These are phyloP conservation scores for Musca domestica DNA, from an alignment of 1,140 invertebrate genomes.

Conservation along the genomic window DNA sequence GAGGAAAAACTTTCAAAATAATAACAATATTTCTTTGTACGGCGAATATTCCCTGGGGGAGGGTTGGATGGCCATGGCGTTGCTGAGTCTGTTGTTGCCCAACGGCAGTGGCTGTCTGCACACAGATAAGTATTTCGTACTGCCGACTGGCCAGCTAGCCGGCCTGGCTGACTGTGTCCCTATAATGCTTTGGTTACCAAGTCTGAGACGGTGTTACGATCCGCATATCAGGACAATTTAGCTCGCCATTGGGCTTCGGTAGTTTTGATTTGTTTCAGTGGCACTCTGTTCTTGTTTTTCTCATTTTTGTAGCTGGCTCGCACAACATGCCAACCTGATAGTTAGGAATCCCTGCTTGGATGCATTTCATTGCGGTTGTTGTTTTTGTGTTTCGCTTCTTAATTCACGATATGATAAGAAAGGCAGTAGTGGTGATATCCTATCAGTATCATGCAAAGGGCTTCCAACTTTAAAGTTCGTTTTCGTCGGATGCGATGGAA, in stretches of 20 bases:
- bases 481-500: background rate
- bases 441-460: background rate
- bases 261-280: conserved; percentile 29
- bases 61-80: conserved; percentile 12
- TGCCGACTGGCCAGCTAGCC: background rate
- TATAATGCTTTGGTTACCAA: too few relatives aligned
- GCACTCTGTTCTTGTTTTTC: conserved; percentile 11
- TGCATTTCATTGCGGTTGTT: background rate
- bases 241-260: conserved; percentile 16
- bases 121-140: conserved; percentile 7
- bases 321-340: too few relatives aligned
- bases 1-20: background rate
- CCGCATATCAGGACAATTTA: too few relatives aligned
- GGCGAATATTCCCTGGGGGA: background rate
- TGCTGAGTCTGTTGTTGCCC: conserved; percentile 19
- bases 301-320: background rate
- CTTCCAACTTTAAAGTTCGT: conserved; percentile 9
- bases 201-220: too few relatives aligned
- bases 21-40: conserved; percentile 17
- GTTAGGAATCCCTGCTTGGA: background rate
- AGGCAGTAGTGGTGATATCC: background rate
- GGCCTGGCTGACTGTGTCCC: too few relatives aligned
- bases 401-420: background rate
- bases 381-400: background rate
- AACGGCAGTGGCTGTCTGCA: conserved; percentile 16